Evolutionary conservation across 2,113 vertebrate species (phyloP), one percentile per base, ranked within the genome.

Genomic region (Corythoichthys intestinalis): DNA sequence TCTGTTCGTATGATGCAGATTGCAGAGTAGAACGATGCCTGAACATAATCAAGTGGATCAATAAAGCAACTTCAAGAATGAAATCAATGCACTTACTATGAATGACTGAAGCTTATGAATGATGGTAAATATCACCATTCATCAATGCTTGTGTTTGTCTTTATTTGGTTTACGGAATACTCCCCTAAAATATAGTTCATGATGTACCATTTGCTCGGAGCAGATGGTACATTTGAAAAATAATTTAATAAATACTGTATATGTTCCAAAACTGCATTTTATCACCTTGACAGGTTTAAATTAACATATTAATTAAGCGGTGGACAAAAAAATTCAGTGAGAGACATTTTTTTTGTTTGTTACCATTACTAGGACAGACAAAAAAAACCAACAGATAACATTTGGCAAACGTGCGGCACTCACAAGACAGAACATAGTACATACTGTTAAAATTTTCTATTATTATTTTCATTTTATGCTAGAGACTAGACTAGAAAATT

Each of bases 11-110:
- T 14, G 10, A 34, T 47, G 34, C 66, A 28, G 56, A 50, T 66
- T 47, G 49, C 17, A 79, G 72, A 67, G 66, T 49, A 37, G 47
- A 41, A 38, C 35, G 71, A 67, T 35, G 41, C 17, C 56, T 65
- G 57, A 59, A 67, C 65, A 71, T 58, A 52, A 37, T 69, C 70
- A 73, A 52, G 66, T 66, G 52, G 65, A 69, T 77, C 69, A 13
- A 82, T 80, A 37, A 53, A 57, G 61, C 35, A 17, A 35, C 46
- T 5, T 28, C 1, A 28, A n/a, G 48, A 67, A 38, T 61, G 41
- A 66, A 39, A 73, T 58, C 64, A 8, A 6, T 35, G 34, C 50
- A 64, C 7, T 60, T 17, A 60, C 38, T 39, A 17, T 35, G 58
- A 37, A 58, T 60, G 37, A 17, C 37, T 37, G 10, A 38, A 38